Conservation (phyloP, 2,797 vertebrate species). For the Paguma larvata region DNA sequence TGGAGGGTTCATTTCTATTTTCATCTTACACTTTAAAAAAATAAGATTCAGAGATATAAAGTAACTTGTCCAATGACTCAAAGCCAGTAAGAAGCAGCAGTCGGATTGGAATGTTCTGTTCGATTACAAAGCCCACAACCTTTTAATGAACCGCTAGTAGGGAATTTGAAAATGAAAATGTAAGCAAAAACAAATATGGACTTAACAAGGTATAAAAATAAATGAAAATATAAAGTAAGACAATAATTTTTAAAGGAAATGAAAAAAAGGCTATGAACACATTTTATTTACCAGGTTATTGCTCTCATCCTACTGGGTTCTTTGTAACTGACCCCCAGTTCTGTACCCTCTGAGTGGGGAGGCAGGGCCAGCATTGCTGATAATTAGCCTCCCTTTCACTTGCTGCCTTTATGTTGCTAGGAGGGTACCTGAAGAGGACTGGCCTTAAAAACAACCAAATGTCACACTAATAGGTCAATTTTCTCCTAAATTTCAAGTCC, state of each 20-base stretch:
- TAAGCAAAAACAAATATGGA: neutral
- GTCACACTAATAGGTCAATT: neutral
- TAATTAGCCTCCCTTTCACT: neutral
- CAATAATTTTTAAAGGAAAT: slow-evolving; percentile 46
- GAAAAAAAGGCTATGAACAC: neutral
- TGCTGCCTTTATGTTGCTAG: neutral
- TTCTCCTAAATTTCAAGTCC: slow-evolving; percentile 67
- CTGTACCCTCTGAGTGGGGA: neutral
- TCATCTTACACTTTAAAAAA: neutral
- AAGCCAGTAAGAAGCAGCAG: neutral
- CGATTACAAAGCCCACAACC: neutral
- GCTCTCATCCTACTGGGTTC: neutral
- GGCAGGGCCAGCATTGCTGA: neutral
- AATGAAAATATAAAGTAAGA: slow-evolving; percentile 4
- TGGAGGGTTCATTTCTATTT: neutral
- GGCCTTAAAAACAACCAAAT: slow-evolving; percentile 14
- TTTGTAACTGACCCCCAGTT: neutral
- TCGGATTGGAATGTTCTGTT: neutral
- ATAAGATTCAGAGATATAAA: neutral
- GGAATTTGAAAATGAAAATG: slow-evolving; percentile 21
- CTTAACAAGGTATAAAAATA: slow-evolving; percentile 9
- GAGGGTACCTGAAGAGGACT: neutral
- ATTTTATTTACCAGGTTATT: neutral
- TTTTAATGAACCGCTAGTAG: neutral
- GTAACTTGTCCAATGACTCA: neutral